Evolutionary conservation across 2,113 vertebrate species (phyloP).

Genomic region (Neolamprologus caudopunctatus): DNA sequence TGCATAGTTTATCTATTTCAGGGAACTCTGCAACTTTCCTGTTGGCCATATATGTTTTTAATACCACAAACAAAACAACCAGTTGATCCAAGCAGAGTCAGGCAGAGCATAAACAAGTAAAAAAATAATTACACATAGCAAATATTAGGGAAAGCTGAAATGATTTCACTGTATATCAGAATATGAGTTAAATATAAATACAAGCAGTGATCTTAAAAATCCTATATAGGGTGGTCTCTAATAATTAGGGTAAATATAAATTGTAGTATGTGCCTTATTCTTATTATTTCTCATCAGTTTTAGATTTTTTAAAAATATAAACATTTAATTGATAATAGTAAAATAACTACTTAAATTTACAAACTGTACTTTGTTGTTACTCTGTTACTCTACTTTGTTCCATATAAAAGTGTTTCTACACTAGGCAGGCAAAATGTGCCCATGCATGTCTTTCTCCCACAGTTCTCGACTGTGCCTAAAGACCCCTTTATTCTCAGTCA

Average conservation of each 20-base stretch:
- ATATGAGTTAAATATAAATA: neutral
- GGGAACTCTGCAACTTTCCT: neutral
- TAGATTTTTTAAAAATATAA: neutral
- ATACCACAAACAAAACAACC: neutral
- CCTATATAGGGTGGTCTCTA: neutral
- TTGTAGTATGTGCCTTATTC: neutral
- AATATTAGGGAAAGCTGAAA: neutral
- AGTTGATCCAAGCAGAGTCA: neutral
- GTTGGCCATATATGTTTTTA: neutral
- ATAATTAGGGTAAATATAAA: neutral
- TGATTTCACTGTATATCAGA: neutral
- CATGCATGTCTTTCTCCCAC: neutral
- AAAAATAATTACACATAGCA: neutral
- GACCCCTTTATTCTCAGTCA: neutral
- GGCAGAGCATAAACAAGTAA: neutral
- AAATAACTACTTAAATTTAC: neutral
- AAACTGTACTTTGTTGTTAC: neutral
- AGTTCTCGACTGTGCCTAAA: neutral
- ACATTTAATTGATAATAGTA: neutral
- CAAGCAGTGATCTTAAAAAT: neutral
- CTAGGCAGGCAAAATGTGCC: neutral
- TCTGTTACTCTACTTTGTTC: neutral
- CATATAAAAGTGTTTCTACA: neutral
- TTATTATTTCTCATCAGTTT: neutral
- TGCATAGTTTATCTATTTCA: neutral